Conservation (phyloP, 2,797 vertebrate species). For the Chromobotia macracanthus region DNA sequence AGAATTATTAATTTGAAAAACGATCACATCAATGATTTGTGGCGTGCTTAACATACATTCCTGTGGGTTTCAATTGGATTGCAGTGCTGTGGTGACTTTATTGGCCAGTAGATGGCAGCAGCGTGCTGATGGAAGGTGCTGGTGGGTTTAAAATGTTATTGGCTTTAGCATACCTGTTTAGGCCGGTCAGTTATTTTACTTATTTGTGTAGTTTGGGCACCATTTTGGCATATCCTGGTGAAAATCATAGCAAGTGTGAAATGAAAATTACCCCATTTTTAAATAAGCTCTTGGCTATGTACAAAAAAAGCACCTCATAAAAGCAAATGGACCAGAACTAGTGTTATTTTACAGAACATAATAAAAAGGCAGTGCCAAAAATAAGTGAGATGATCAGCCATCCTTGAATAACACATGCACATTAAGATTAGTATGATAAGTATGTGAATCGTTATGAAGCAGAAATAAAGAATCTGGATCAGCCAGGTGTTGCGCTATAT, state of each 20-base stretch:
- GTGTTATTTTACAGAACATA: conserved; percentile 1
- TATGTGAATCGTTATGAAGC: not conserved
- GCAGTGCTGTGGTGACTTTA: not conserved
- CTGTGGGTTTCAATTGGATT: not conserved
- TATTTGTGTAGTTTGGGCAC: conserved; percentile 11
- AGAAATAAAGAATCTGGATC: not conserved
- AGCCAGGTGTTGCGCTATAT: not conserved
- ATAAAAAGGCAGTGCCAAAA: conserved; percentile 10
- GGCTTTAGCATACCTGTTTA: not conserved
- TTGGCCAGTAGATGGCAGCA: conserved; percentile 42
- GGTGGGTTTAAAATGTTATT: not conserved
- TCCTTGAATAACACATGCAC: conserved; percentile 15
- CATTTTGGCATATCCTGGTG: conserved; percentile 17
- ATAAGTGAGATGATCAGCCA: conserved; percentile 5
- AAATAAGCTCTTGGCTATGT: conserved; percentile 7
- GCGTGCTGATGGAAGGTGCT: not conserved
- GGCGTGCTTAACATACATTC: not conserved
- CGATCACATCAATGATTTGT: not conserved
- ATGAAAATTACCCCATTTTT: not conserved
- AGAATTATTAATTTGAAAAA: too few relatives aligned
- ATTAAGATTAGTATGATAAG: conserved; percentile 1
- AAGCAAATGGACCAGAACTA: conserved; percentile 21
- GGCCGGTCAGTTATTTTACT: not conserved
- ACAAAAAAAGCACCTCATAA: not conserved
- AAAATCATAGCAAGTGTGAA: not conserved